A percentile compares a stretch with the other conserved stretches of the same genome.
Evolutionary conservation across 1,140 invertebrate genomes (phyloP).

Genomic region (Neuroterus valhalla): DNA sequence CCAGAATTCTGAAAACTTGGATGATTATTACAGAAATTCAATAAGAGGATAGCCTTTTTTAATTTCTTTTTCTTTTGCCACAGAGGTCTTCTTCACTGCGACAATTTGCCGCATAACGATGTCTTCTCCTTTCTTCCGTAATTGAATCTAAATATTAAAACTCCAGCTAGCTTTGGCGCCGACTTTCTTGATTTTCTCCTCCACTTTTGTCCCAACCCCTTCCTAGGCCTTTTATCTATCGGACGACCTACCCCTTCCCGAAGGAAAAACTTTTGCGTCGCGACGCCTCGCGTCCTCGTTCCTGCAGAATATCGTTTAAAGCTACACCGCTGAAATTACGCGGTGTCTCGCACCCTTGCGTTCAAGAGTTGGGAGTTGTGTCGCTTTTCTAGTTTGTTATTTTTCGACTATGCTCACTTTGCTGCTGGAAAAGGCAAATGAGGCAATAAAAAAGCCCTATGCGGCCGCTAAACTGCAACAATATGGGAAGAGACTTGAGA

Average conservation of each 20-base stretch:
- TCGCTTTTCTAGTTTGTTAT: constrained; percentile 49
- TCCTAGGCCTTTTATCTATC: constrained; percentile 40
- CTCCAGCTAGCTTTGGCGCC: constrained; percentile 60
- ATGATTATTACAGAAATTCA: neutral
- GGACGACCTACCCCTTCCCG: constrained; percentile 36
- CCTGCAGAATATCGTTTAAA: constrained; percentile 64
- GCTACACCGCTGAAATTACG: constrained; percentile 60
- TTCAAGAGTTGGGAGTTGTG: constrained; percentile 55
- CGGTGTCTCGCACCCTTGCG: constrained; percentile 48
- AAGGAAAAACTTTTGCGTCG: constrained; percentile 68
- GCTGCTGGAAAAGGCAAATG: constrained; percentile 28
- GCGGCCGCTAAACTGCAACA: constrained; percentile 22
- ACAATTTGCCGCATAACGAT: constrained; percentile 68
- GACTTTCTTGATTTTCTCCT: constrained; percentile 59
- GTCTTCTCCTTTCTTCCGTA: constrained; percentile 63
- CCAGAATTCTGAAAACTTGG: no score
- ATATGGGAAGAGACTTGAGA: constrained; percentile 27
- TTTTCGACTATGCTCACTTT: constrained; percentile 35
- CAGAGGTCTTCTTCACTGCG: constrained; percentile 46
- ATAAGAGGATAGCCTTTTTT: constrained; percentile 33
- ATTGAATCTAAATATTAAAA: constrained; percentile 74
- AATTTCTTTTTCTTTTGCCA: constrained; percentile 41
- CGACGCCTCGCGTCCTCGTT: constrained; percentile 58
- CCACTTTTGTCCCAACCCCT: constrained; percentile 32
- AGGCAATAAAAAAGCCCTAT: constrained; percentile 28